Evolutionary conservation across 2,797 vertebrate species (phyloP).

Genomic region (Acipenser oxyrinchus): DNA sequence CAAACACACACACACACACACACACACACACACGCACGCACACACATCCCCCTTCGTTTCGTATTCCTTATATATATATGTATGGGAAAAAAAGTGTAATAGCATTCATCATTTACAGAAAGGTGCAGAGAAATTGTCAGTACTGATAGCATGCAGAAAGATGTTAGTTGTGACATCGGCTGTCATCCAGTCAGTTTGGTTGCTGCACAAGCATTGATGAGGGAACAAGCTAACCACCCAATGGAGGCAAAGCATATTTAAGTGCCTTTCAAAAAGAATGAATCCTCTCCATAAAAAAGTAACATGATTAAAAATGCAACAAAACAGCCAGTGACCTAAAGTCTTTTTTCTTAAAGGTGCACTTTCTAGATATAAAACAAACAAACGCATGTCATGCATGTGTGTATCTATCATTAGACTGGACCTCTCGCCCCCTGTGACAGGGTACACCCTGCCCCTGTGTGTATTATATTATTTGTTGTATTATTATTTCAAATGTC

Average conservation of each 20-base stretch:
- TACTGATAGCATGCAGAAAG: background rate
- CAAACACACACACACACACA: too few relatives aligned
- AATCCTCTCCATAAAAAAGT: background rate
- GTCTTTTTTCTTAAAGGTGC: background rate
- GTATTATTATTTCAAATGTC: too few relatives aligned
- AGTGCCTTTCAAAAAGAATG: background rate
- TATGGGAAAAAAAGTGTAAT: background rate
- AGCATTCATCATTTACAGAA: constrained; percentile 7
- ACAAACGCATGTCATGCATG: too few relatives aligned
- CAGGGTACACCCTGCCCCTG: too few relatives aligned
- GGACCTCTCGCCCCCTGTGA: too few relatives aligned
- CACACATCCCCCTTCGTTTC: background rate
- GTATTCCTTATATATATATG: background rate
- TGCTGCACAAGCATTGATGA: constrained; percentile 5
- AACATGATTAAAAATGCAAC: too few relatives aligned
- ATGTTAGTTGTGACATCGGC: constrained; percentile 3
- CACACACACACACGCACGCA: too few relatives aligned
- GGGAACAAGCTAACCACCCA: background rate
- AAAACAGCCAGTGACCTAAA: too few relatives aligned
- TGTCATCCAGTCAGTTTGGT: constrained; percentile 9
- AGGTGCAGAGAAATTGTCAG: background rate
- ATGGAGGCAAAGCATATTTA: background rate
- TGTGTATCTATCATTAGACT: too few relatives aligned
- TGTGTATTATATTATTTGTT: too few relatives aligned
- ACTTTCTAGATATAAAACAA: too few relatives aligned